Evolutionary conservation across 2,113 vertebrate species (phyloP).

Genomic region (Tonatia bakeri): DNA sequence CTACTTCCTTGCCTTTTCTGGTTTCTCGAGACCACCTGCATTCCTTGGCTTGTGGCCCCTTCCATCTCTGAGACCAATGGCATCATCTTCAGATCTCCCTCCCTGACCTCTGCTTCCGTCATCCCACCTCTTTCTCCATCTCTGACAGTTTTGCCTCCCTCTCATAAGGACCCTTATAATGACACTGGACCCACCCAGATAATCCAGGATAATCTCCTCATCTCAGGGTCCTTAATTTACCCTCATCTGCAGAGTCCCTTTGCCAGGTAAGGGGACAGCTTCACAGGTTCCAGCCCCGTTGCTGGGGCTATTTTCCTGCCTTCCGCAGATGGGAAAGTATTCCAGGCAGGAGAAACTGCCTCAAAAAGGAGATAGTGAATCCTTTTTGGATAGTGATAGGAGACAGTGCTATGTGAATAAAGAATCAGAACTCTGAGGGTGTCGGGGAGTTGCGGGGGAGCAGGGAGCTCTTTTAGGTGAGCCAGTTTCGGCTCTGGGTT

Average conservation of each 20-base stretch:
- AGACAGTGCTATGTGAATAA: neutral
- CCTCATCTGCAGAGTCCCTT: neutral
- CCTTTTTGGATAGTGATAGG: no score
- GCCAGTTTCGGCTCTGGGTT: neutral
- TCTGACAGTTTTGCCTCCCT: neutral
- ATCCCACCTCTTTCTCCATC: neutral
- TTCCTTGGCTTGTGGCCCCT: neutral
- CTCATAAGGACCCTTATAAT: neutral
- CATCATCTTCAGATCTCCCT: neutral
- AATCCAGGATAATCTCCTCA: neutral
- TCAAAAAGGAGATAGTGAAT: no score
- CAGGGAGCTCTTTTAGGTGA: neutral
- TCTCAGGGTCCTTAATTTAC: neutral
- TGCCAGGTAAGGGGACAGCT: neutral
- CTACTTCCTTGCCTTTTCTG: neutral
- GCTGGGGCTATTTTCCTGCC: neutral
- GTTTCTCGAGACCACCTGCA: neutral
- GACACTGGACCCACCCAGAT: neutral
- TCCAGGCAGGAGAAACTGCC: neutral
- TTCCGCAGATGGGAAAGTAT: neutral
- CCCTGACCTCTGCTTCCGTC: neutral
- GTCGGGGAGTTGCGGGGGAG: no score
- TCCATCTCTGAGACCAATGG: neutral
- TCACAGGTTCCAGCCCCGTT: neutral
- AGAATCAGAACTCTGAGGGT: neutral